Percentiles rank a stretch among this genome's conserved stretches.
Evolutionary conservation across 1,140 invertebrate species (phyloP).

Genomic region (Acromyrmex charruanus): DNA sequence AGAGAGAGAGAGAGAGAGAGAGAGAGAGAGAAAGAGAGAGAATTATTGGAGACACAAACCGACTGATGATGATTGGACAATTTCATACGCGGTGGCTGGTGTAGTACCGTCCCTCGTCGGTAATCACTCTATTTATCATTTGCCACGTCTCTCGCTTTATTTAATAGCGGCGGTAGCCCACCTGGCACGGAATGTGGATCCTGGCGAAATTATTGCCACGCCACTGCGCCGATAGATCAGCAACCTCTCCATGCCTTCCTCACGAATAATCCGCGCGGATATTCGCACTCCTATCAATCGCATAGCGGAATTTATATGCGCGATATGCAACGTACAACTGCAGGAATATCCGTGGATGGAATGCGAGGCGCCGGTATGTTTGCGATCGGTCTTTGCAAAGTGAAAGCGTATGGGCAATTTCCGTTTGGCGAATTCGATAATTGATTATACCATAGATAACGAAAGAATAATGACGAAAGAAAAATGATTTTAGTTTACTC

Average conservation of each 20-base stretch:
- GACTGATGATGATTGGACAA: conserved; percentile 80
- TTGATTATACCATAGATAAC: background rate
- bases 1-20: conserved; percentile 31
- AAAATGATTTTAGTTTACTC: background rate
- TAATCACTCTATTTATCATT: conserved; percentile 85
- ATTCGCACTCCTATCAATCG: conserved; percentile 46
- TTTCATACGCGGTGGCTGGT: conserved; percentile 71
- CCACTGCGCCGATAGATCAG: conserved; percentile 43
- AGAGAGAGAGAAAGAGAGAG: conserved; percentile 21
- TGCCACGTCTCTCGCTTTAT: conserved; percentile 75
- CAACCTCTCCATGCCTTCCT: background rate
- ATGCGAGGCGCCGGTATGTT: conserved; percentile 31
- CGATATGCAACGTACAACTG: conserved; percentile 2
- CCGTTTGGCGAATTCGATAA: conserved; percentile 35
- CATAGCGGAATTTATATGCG: conserved; percentile 6
- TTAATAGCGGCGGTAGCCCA: conserved; percentile 76
- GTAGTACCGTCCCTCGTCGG: conserved; percentile 50
- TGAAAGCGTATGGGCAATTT: conserved; percentile 37
- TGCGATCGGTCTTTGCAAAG: conserved; percentile 40
- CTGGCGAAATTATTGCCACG: conserved; percentile 73
- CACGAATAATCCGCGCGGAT: conserved; percentile 27
- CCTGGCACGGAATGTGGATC: conserved; percentile 70
- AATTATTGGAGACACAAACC: conserved; percentile 68
- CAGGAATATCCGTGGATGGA: conserved; percentile 30
- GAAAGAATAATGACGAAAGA: too few species aligned